Conservation (phyloP, 2,888 invertebrate species). For the Ernsta delagoae region DNA sequence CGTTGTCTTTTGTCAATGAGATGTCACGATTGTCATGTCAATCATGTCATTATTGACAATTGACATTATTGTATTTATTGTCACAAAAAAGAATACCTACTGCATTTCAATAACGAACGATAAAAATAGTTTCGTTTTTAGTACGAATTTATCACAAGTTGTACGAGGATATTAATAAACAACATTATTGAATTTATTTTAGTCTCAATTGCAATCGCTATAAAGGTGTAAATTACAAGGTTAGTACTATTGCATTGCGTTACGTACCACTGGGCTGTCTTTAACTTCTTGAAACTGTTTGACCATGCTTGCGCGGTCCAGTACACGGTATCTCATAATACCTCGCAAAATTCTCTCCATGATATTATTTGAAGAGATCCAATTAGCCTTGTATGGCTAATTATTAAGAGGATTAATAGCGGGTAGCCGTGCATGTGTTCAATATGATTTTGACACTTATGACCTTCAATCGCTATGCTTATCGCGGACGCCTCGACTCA, state of each 20-base stretch:
- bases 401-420: constrained; percentile 18
- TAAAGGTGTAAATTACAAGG: constrained; percentile 40
- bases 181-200: constrained; percentile 16
- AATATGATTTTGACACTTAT: constrained; percentile 65
- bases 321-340: constrained; percentile 94
- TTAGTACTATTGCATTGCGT: constrained; percentile 47
- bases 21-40: no score
- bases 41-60: no score
- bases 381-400: constrained; percentile 38
- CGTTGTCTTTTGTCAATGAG: no score
- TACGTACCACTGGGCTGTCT: constrained; percentile 93
- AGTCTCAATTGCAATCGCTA: neutral
- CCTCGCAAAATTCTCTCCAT: constrained; percentile 96
- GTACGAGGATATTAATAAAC: constrained; percentile 12
- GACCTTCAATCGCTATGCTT: constrained; percentile 76
- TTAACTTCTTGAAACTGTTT: constrained; percentile 95
- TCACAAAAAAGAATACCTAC: no score
- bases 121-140: constrained; percentile 5
- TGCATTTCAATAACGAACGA: no score
- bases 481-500: constrained; percentile 49
- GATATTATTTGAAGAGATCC: constrained; percentile 38
- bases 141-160: neutral
- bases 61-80: no score
- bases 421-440: constrained; percentile 41
- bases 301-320: constrained; percentile 94